Conservation (phyloP, 92 coral and sea anemone species). For the Zoanthus sansibaricus region DNA sequence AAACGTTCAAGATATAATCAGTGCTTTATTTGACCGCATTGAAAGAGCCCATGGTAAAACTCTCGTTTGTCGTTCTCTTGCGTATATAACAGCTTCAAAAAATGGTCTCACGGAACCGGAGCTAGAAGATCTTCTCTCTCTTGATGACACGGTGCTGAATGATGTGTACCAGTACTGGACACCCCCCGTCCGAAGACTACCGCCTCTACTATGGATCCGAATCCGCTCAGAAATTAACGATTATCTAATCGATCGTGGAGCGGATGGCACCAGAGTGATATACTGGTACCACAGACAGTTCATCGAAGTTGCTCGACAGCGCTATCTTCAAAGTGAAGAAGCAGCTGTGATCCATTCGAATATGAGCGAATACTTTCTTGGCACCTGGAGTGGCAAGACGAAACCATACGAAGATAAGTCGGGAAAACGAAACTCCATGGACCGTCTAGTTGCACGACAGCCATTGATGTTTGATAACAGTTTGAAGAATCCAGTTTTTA, state of each 20-base stretch:
- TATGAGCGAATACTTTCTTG: slow-evolving; percentile 92
- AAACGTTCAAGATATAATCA: slow-evolving; percentile 83
- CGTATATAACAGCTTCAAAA: slow-evolving; percentile 93
- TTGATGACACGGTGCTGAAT: slow-evolving; percentile 95
- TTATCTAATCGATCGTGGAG: slow-evolving; percentile 94
- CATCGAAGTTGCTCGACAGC: slow-evolving; percentile 89
- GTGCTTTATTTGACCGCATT: slow-evolving; percentile 85
- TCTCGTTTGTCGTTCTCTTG: slow-evolving; percentile 88
- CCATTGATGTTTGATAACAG: slow-evolving; percentile 87
- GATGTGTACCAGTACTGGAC: slow-evolving; percentile 99
- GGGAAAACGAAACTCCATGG: slow-evolving; percentile 82
- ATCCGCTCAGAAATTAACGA: slow-evolving; percentile 93
- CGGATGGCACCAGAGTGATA: slow-evolving; percentile 93
- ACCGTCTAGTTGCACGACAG: slow-evolving; percentile 84
- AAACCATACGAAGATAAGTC: slow-evolving; percentile 89
- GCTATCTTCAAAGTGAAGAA: slow-evolving; percentile 74
- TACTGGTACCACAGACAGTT: slow-evolving; percentile 99
- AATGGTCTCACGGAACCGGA: slow-evolving; percentile 93
- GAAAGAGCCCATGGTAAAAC: slow-evolving; percentile 89
- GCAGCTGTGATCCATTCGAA: slow-evolving; percentile 78
- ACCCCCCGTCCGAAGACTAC: slow-evolving; percentile 94
- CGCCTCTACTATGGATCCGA: slow-evolving; percentile 98
- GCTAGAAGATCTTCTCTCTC: slow-evolving; percentile 93
- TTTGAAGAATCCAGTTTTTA: slow-evolving; percentile 78
- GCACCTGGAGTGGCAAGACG: slow-evolving; percentile 89